Evolutionary conservation across 1,140 invertebrate genomes (phyloP).

Genomic region (Akabosia matsudoensis): DNA sequence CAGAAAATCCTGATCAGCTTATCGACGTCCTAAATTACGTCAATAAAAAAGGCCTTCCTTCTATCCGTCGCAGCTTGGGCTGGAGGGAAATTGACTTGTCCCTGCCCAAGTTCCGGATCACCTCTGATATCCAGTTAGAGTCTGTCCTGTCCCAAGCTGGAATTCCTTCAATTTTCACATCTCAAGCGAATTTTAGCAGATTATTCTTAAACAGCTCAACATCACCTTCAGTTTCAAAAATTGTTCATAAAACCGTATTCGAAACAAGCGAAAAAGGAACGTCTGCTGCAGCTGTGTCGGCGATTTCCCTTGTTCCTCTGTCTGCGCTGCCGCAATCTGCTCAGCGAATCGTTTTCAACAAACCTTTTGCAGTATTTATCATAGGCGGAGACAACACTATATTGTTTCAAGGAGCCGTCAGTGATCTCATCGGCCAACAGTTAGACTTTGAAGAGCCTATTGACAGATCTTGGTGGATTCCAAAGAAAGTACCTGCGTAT

Average conservation of each 20-base stretch:
- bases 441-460: neutral
- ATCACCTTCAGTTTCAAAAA: neutral
- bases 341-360: neutral
- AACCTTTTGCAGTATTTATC: neutral
- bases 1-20: neutral
- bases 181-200: neutral
- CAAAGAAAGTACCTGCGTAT: neutral
- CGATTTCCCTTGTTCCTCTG: neutral
- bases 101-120: neutral
- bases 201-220: neutral
- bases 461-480: neutral
- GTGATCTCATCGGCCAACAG: neutral
- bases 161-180: neutral
- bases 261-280: constrained; percentile 2
- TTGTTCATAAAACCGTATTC: neutral
- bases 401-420: neutral
- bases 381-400: neutral
- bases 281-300: neutral
- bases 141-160: neutral
- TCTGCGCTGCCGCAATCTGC: neutral
- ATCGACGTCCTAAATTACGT: neutral
- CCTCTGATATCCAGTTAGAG: neutral
- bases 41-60: neutral
- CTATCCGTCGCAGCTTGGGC: neutral
- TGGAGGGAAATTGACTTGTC: neutral